Percentiles rank a stretch among this genome's conserved stretches.
phyloP scores from a whole-genome alignment of 1,140 invertebrate species.

The Cydia splendana region DNA sequence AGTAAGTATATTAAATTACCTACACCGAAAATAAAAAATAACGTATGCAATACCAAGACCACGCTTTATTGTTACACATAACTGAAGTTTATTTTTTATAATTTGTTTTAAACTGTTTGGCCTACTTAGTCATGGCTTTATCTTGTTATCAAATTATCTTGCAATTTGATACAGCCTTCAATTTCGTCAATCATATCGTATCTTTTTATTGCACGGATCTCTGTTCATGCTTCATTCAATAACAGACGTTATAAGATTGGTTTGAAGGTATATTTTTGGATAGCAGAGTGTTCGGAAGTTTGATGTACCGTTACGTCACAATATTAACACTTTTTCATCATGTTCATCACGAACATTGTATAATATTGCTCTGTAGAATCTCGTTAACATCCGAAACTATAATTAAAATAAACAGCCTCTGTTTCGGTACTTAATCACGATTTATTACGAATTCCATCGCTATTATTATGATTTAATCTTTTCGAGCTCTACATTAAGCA shows the following conservation, averaged over 20 bases:
- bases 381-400: constrained; percentile 19
- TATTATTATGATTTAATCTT: constrained; percentile 14
- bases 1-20: no score
- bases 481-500: constrained; percentile 6
- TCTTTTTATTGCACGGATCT: neutral
- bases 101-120: constrained; percentile 13
- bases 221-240: neutral
- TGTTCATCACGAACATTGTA: neutral
- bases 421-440: constrained; percentile 19
- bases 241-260: neutral
- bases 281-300: neutral
- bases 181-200: neutral
- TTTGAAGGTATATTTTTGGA: neutral
- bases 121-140: constrained; percentile 4
- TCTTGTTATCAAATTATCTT: constrained; percentile 23
- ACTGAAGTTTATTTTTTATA: constrained; percentile 1
- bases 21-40: neutral
- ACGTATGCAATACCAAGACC: neutral
- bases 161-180: constrained; percentile 18
- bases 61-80: neutral
- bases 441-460: constrained; percentile 18
- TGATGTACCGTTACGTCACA: constrained; percentile 7
- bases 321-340: constrained; percentile 15
- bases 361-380: constrained; percentile 16
- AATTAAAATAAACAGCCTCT: constrained; percentile 28